Percentiles rank a stretch among this genome's conserved stretches.
phyloP scores from a whole-genome alignment of 2,888 invertebrate species.

The Lordiphosa andalusiaca region DNA sequence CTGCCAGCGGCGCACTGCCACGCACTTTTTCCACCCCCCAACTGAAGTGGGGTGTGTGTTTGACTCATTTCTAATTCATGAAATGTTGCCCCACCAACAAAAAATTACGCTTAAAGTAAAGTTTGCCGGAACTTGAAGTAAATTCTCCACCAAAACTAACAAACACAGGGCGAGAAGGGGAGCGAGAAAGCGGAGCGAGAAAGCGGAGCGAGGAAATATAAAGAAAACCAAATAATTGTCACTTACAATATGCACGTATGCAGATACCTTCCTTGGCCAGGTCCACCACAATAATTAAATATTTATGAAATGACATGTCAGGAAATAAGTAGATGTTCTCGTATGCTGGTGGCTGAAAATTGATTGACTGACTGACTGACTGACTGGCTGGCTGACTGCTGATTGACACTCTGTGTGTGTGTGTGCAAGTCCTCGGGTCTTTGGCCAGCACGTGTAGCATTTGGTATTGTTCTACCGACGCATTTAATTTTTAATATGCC shows the following conservation, averaged over 20 bases:
- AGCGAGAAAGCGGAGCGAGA: not conserved
- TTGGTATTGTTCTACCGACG: conserved; percentile 53
- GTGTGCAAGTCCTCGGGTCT: conserved; percentile 3
- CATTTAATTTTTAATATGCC: conserved; percentile 60
- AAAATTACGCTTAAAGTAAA: conserved; percentile 72
- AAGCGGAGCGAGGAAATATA: conserved; percentile 2
- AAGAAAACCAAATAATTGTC: conserved; percentile 56
- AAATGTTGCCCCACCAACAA: conserved; percentile 66
- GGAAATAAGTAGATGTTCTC: conserved; percentile 19
- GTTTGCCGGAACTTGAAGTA: conserved; percentile 31
- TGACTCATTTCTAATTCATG: conserved; percentile 71
- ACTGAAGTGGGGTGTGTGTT: not conserved
- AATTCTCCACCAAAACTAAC: conserved; percentile 30
- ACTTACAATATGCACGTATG: conserved; percentile 45
- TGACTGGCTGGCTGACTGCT: conserved; percentile 30
- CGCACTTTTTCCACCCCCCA: conserved; percentile 48
- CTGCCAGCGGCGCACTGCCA: conserved; percentile 58
- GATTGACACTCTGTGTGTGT: conserved; percentile 27
- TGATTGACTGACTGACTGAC: conserved; percentile 45
- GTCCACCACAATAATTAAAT: conserved; percentile 38
- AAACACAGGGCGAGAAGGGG: too few relatives aligned
- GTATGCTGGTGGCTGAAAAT: conserved; percentile 30
- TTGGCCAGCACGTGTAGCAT: conserved; percentile 1
- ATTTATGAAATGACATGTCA: conserved; percentile 44
- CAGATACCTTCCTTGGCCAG: conserved; percentile 6